Percentiles rank a stretch among this genome's conserved stretches.
These are phyloP conservation scores for Calameuta pallipes DNA, from an alignment of 2,888 invertebrate genomes.

Conservation along the genomic window DNA sequence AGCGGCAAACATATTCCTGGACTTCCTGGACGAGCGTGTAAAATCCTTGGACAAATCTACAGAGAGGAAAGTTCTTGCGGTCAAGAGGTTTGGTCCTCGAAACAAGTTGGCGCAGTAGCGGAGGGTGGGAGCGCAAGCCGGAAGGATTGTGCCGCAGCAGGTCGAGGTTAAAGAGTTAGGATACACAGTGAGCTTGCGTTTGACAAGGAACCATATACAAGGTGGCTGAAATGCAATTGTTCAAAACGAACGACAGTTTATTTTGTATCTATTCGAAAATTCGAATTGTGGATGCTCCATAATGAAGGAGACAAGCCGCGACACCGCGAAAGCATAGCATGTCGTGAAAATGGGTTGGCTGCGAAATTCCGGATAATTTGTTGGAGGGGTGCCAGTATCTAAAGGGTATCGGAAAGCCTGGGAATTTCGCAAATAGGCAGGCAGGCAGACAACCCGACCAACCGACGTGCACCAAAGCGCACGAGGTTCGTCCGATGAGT, in stretches of 20 bases:
- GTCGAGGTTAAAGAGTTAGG: not conserved
- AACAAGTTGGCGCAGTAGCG: not conserved
- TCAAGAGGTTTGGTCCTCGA: not conserved
- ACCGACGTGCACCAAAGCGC: constrained; percentile 8
- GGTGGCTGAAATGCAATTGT: not conserved
- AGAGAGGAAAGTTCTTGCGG: not conserved
- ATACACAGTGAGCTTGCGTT: not conserved
- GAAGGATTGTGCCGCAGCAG: not conserved
- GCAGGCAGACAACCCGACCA: constrained; percentile 4
- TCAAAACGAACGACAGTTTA: not conserved
- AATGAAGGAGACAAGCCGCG: constrained; percentile 16
- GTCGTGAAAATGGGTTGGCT: constrained; percentile 29
- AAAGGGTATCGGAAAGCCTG: constrained; percentile 25
- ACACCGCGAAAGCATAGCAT: constrained; percentile 23
- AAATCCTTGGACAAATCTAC: not conserved
- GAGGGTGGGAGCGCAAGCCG: not conserved
- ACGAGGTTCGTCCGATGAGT: constrained; percentile 13
- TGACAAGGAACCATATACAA: not conserved
- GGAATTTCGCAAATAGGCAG: not conserved
- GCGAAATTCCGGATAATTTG: constrained; percentile 43
- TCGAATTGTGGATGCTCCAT: constrained; percentile 11
- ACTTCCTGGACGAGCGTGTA: not conserved
- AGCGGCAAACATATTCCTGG: not conserved
- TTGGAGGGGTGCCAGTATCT: constrained; percentile 46
- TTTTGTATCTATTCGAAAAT: not conserved